Conservation (phyloP, 1,140 invertebrate genomes). For the Drosophila suzukii region DNA sequence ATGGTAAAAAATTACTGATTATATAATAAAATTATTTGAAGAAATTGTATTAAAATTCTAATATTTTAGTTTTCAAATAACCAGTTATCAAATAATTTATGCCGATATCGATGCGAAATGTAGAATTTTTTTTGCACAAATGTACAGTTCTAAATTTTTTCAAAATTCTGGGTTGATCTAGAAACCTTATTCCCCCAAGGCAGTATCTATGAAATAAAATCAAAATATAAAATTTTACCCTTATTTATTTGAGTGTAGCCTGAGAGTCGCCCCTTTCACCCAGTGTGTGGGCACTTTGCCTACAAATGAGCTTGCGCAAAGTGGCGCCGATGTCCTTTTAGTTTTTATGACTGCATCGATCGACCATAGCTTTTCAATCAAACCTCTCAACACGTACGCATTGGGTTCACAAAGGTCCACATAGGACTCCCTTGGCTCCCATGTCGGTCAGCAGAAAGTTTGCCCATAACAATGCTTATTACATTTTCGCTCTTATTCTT, state of each 20-base stretch:
- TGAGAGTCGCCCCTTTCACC: slow-evolving; percentile 49
- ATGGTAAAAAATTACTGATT: too few species aligned
- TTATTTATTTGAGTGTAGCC: slow-evolving; percentile 25
- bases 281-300: slow-evolving; percentile 59
- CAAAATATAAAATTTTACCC: not conserved
- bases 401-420: slow-evolving; percentile 20
- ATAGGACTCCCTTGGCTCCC: slow-evolving; percentile 1
- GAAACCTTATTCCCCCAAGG: too few species aligned
- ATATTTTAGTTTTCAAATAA: too few species aligned
- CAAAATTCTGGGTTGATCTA: too few species aligned
- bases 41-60: too few species aligned
- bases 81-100: too few species aligned
- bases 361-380: slow-evolving; percentile 51
- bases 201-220: too few species aligned
- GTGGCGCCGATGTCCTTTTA: slow-evolving; percentile 51
- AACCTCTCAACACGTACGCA: slow-evolving; percentile 55
- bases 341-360: slow-evolving; percentile 59
- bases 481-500: slow-evolving; percentile 11
- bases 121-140: too few species aligned
- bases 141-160: too few species aligned
- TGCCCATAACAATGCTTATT: slow-evolving; percentile 68
- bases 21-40: too few species aligned
- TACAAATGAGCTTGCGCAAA: slow-evolving; percentile 52
- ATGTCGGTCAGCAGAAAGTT: slow-evolving; percentile 38
- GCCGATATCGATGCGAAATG: too few species aligned